Evolutionary conservation across 2,113 vertebrate genomes (phyloP), one percentile per base, ranked within the genome.

Genomic region (Xiphophorus maculatus): DNA sequence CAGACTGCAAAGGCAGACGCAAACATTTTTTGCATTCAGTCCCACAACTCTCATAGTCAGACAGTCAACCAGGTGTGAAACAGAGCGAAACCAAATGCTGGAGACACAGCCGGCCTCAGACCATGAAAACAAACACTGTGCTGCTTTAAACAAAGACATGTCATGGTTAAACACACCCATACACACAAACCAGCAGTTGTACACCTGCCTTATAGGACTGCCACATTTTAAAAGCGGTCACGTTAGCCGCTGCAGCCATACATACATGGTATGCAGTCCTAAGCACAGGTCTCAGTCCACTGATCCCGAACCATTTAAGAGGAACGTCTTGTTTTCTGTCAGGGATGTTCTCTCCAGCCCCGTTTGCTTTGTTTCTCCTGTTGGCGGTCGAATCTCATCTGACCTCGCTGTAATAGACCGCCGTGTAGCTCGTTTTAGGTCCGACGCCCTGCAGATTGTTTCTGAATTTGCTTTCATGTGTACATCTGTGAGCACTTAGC

Each of bases 251-350:
- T 79, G 83, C 80, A 82, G 75, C 84, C 84, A 66, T 60, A 66
- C 81, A 71, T 77, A 72, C 29, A 29, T 63, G 62, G 69, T 4
- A 71, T 66, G 71, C 80, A 42, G 84, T 74, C 82, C 82, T 13
- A 76, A 89, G 73, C 88, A 69, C 88, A 89, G 90, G 92, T 89
- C 84, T 92, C 92, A 93, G 85, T 83, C 89, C 91, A 88, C 70
- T 91, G 90, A 93, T 91, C 88, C 88, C 25, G 88, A 91, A 91
- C 90, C 83, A 80, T 92, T 91, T 90, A 89, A 85, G 90, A 88
- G 81, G 79, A 87, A 87, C 74, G 90, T 92, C 90, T 90, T 87
- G 87, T 90, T 92, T 91, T 89, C 86, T 92, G 91, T 91, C 88
- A 88, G 86, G 76, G 84, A 84, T 90, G 84, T 86, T 90, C 83